These are phyloP conservation scores for Brassicogethes aeneus DNA, from an alignment of 2,888 invertebrate species.

Conservation along the genomic window DNA sequence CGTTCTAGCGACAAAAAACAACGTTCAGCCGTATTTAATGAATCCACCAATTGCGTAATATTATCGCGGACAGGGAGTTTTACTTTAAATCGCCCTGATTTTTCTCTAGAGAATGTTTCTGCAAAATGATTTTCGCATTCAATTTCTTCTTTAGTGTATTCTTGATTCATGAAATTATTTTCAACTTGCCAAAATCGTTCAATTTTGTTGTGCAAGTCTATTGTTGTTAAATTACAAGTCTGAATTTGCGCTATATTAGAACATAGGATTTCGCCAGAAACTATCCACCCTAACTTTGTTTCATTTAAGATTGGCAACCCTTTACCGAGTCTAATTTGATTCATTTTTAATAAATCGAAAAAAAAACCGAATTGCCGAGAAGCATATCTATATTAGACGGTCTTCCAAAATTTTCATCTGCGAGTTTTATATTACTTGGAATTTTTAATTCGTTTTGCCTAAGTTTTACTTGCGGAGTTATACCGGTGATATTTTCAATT, in stretches of 20 bases:
- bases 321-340: neutral
- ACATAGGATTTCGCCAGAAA: slow-evolving; percentile 8
- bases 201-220: slow-evolving; percentile 10
- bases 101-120: slow-evolving; percentile 2
- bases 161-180: slow-evolving; percentile 5
- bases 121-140: slow-evolving; percentile 16
- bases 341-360: neutral
- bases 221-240: neutral
- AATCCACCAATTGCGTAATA: no score
- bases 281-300: slow-evolving; percentile 16
- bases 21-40: no score
- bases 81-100: no score
- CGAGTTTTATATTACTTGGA: neutral
- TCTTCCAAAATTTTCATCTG: slow-evolving; percentile 7
- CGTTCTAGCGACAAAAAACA: no score
- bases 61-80: no score
- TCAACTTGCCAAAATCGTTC: slow-evolving; percentile 19
- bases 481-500: slow-evolving; percentile 9
- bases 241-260: neutral
- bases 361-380: slow-evolving; percentile 12
- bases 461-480: slow-evolving; percentile 5
- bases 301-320: slow-evolving; percentile 9
- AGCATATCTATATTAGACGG: slow-evolving; percentile 17
- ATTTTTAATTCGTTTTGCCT: neutral
- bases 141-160: slow-evolving; percentile 13